Evolutionary conservation across 1,140 invertebrate species (phyloP).

Genomic region (Caenorhabditis inopinata): DNA sequence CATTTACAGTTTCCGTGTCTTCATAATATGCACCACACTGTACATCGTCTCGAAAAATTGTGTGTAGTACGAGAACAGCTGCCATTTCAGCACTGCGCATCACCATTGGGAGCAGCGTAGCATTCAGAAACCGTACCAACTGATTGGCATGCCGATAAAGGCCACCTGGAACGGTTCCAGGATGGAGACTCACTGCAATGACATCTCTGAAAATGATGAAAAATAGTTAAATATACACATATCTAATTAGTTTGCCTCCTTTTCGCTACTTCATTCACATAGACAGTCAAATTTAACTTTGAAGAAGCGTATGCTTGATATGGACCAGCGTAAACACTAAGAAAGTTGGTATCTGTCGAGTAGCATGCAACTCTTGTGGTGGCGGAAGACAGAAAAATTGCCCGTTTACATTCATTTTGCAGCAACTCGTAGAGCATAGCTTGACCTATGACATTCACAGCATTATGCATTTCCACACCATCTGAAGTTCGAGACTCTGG

Average conservation of each 20-base stretch:
- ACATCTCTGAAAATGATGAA: background rate
- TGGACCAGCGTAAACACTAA: background rate
- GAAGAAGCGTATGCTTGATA: slow-evolving; percentile 19
- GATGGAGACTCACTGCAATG: background rate
- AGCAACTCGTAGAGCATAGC: background rate
- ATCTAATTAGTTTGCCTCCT: background rate
- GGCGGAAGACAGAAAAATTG: background rate
- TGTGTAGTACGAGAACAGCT: background rate
- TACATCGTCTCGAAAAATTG: background rate
- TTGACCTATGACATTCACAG: background rate
- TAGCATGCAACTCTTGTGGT: background rate
- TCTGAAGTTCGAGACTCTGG: background rate
- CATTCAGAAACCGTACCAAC: background rate
- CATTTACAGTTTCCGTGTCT: background rate
- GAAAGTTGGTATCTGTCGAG: background rate
- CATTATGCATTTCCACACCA: background rate
- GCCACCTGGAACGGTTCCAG: background rate
- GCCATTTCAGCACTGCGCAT: background rate
- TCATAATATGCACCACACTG: background rate
- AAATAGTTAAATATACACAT: too few species aligned
- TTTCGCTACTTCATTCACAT: background rate
- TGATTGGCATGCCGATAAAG: background rate
- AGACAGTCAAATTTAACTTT: background rate
- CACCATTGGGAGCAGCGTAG: background rate
- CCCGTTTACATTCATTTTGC: background rate